Percentiles rank a stretch among this genome's conserved stretches.
Evolutionary conservation across 2,797 vertebrate species (phyloP).

Genomic region (Leptatherina wallacei): DNA sequence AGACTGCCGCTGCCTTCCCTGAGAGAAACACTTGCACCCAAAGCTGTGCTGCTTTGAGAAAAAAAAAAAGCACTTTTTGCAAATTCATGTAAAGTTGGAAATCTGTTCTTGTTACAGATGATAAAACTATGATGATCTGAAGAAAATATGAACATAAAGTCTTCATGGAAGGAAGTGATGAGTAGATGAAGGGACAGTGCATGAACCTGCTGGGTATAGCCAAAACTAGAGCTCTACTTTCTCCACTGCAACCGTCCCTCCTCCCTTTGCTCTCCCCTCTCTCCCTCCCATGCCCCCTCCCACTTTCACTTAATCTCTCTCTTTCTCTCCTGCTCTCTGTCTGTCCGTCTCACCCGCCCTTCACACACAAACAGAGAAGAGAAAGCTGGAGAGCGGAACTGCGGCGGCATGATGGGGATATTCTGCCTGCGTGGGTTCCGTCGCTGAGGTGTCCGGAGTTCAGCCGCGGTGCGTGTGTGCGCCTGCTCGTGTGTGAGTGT

Average conservation of each 20-base stretch:
- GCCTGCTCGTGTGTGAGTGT: slow-evolving; percentile 28
- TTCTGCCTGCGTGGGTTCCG: slow-evolving; percentile 75
- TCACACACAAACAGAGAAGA: slow-evolving; percentile 56
- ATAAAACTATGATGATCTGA: not conserved
- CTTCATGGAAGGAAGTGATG: slow-evolving; percentile 55
- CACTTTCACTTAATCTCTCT: slow-evolving; percentile 59
- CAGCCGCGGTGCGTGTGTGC: slow-evolving; percentile 49
- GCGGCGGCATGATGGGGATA: slow-evolving; percentile 79
- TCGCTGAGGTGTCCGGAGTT: slow-evolving; percentile 73
- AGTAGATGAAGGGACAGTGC: slow-evolving; percentile 63
- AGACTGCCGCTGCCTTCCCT: not conserved
- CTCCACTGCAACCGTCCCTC: slow-evolving; percentile 59
- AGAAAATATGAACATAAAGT: slow-evolving; percentile 33
- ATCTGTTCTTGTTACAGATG: slow-evolving; percentile 13
- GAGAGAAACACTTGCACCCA: not conserved
- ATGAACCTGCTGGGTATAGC: slow-evolving; percentile 67
- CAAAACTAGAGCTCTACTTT: slow-evolving; percentile 65
- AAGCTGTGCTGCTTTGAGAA: not conserved
- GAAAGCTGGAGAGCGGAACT: slow-evolving; percentile 66
- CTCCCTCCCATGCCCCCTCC: slow-evolving; percentile 45
- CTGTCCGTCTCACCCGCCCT: slow-evolving; percentile 26
- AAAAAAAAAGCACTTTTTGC: slow-evolving; percentile 2
- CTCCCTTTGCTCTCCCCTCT: slow-evolving; percentile 36
- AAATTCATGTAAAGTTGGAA: slow-evolving; percentile 10
- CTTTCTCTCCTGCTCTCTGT: slow-evolving; percentile 34